Conservation (phyloP, 92 coral and sea anemone genomes). For the Blastomussa wellsi region DNA sequence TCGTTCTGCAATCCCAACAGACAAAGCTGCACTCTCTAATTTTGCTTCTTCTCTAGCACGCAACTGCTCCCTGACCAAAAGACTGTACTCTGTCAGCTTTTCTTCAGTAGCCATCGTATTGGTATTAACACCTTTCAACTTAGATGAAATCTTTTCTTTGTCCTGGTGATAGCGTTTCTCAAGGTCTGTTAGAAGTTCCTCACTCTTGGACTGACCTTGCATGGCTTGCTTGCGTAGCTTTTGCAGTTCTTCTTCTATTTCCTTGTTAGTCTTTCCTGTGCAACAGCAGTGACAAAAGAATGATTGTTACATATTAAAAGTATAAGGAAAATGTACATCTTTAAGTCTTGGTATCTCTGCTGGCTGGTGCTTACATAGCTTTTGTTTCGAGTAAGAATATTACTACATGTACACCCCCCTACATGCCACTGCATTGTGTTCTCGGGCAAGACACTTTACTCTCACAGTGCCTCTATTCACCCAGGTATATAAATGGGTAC, state of each 20-base stretch:
- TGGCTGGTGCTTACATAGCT: too few relatives aligned
- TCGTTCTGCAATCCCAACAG: constrained; percentile 87
- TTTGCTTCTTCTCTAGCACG: constrained; percentile 78
- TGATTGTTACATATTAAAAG: neutral
- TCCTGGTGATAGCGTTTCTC: constrained; percentile 85
- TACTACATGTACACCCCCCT: too few relatives aligned
- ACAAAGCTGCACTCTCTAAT: constrained; percentile 70
- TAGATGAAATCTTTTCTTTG: constrained; percentile 63
- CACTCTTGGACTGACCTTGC: constrained; percentile 73
- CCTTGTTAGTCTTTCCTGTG: constrained; percentile 80
- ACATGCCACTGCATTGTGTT: too few relatives aligned
- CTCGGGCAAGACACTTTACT: too few relatives aligned
- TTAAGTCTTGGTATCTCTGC: too few relatives aligned
- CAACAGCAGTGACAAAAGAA: neutral
- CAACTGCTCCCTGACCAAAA: constrained; percentile 75
- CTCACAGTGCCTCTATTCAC: too few relatives aligned
- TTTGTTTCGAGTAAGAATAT: too few relatives aligned
- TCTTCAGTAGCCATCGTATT: constrained; percentile 83
- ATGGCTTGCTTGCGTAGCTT: constrained; percentile 61
- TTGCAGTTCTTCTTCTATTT: constrained; percentile 70
- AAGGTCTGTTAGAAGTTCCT: constrained; percentile 66
- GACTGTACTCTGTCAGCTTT: constrained; percentile 78
- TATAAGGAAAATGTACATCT: too few relatives aligned
- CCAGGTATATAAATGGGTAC: too few relatives aligned
- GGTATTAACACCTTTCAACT: constrained; percentile 76